Percentiles rank a stretch among this genome's conserved stretches.
phyloP scores from a whole-genome alignment of 2,797 vertebrate species.

The Pogoniulus pusillus region DNA sequence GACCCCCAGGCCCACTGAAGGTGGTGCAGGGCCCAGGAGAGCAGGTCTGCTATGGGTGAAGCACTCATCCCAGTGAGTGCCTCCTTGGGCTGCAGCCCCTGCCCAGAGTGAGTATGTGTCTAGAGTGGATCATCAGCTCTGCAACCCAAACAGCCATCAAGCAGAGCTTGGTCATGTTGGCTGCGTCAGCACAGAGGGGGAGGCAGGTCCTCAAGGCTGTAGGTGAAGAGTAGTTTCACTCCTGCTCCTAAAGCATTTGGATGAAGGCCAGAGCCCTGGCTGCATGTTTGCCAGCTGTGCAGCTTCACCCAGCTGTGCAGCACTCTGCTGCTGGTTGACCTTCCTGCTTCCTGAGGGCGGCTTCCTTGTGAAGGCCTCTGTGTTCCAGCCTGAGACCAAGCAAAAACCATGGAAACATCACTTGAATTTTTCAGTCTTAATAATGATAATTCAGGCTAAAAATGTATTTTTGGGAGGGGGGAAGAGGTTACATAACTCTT shows the following conservation, averaged over 20 bases:
- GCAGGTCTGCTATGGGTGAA: fast-evolving
- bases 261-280: fast-evolving
- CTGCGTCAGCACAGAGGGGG: neutral
- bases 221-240: neutral
- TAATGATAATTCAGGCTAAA: constrained; percentile 46
- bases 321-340: neutral
- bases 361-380: neutral
- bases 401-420: constrained; percentile 39
- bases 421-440: constrained; percentile 52
- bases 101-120: fast-evolving
- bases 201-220: neutral
- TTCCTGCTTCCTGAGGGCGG: neutral
- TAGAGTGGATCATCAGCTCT: fast-evolving
- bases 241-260: fast-evolving
- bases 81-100: fast-evolving
- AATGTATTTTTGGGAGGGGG: constrained; percentile 29
- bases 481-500: constrained; percentile 2
- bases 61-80: neutral
- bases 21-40: neutral
- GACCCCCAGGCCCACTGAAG: neutral
- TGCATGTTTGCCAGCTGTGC: neutral
- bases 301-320: neutral
- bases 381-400: neutral
- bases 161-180: fast-evolving
- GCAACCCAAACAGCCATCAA: neutral